Evolutionary conservation across 2,797 vertebrate species (phyloP).

Genomic region (Phalloptychus januarius): DNA sequence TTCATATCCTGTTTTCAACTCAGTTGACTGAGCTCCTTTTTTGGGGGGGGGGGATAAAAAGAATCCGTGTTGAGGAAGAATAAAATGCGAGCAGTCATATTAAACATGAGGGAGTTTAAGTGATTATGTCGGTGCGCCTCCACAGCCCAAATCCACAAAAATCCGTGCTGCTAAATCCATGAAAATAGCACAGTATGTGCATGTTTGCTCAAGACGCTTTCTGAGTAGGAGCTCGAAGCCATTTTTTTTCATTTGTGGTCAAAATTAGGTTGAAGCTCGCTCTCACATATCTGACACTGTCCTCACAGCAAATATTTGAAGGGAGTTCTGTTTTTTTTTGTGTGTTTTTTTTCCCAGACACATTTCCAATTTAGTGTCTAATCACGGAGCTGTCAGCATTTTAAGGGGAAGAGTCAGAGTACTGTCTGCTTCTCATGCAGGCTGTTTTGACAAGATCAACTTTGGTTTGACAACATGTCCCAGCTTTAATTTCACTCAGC

Average conservation of each 20-base stretch:
- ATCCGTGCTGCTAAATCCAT: conserved; percentile 69
- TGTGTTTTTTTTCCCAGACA: not conserved
- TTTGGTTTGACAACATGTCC: conserved; percentile 15
- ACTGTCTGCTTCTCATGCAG: conserved; percentile 13
- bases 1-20: conserved; percentile 37
- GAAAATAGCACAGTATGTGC: conserved; percentile 60
- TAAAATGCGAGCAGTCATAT: conserved; percentile 64
- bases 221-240: conserved; percentile 33
- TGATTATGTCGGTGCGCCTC: conserved; percentile 64
- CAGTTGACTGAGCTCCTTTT: conserved; percentile 45
- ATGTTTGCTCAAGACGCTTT: conserved; percentile 44
- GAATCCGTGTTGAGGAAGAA: conserved; percentile 55
- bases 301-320: conserved; percentile 33
- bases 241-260: conserved; percentile 39
- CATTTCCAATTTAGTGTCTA: conserved; percentile 39
- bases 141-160: conserved; percentile 68
- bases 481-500: conserved; percentile 6
- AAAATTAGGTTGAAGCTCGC: conserved; percentile 32
- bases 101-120: conserved; percentile 70
- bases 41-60: conserved; percentile 29
- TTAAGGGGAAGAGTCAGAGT: not conserved
- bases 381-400: conserved; percentile 25
- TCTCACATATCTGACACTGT: conserved; percentile 30
- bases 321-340: conserved; percentile 29
- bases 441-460: conserved; percentile 22